Percentiles rank a stretch among this genome's conserved stretches.
Conservation (phyloP, 37 sponge, comb jelly and placozoan genomes). For the Eunapius fragilis region DNA sequence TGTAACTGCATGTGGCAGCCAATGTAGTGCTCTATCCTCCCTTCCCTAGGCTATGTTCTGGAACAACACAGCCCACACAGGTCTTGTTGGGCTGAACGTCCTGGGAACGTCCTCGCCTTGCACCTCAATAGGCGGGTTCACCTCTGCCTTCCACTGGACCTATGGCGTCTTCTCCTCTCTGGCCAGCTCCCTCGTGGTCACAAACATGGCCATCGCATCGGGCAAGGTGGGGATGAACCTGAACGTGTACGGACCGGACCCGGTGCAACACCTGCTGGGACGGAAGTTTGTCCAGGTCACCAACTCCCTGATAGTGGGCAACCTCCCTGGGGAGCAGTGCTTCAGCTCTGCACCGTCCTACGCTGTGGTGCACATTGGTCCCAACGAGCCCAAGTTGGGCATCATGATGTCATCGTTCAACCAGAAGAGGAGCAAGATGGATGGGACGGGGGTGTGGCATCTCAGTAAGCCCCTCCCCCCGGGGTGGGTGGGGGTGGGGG, state of each 20-base stretch:
- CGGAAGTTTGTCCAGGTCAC: conserved; percentile 60
- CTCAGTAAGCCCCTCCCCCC: conserved; percentile 36
- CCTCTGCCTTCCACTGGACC: conserved; percentile 72
- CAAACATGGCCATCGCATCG: conserved; percentile 56
- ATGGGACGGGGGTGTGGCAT: conserved; percentile 81
- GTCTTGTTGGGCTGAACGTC: conserved; percentile 64
- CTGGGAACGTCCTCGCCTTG: conserved; percentile 65
- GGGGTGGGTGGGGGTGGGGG: too few relatives aligned
- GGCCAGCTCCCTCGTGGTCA: conserved; percentile 60
- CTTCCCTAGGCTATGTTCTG: conserved; percentile 69
- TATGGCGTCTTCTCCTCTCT: conserved; percentile 82
- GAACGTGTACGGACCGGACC: conserved; percentile 88
- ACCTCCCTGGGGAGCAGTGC: conserved; percentile 57
- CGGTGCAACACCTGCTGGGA: conserved; percentile 76
- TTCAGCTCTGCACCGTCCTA: conserved; percentile 23
- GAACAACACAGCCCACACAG: conserved; percentile 80
- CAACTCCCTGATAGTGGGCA: conserved; percentile 72
- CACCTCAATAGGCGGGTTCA: conserved; percentile 74
- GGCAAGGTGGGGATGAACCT: conserved; percentile 82
- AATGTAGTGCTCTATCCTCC: too few relatives aligned
- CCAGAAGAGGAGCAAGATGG: conserved; percentile 80
- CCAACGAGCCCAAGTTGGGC: conserved; percentile 36
- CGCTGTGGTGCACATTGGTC: conserved; percentile 17
- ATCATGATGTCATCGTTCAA: conserved; percentile 90
- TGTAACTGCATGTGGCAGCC: too few relatives aligned